A percentile compares a stretch with the other conserved stretches of the same genome.
Evolutionary conservation across 2,113 vertebrate genomes (phyloP).

Genomic region (Trogon surrucura): DNA sequence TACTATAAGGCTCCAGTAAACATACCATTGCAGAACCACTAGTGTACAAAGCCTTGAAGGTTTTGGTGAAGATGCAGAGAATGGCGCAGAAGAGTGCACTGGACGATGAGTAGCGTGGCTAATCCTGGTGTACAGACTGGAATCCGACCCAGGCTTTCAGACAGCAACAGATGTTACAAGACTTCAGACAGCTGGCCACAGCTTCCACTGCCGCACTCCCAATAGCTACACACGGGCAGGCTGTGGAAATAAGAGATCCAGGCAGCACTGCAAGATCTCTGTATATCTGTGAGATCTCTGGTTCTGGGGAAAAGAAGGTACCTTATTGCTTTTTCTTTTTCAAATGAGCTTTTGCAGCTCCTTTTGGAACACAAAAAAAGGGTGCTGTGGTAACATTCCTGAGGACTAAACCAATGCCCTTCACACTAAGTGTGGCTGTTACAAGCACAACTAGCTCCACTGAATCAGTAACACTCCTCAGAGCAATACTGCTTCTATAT

Average conservation of each 20-base stretch:
- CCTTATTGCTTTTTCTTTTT: not conserved
- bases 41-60: not conserved
- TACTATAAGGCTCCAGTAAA: not conserved
- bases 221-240: not conserved
- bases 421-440: fast-evolving
- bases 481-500: not conserved
- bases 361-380: not conserved
- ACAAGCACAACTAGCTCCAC: not conserved
- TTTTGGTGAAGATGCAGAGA: not conserved
- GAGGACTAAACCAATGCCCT: not conserved
- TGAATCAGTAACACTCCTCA: not conserved
- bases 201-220: not conserved
- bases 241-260: not conserved
- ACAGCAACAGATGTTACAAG: not conserved
- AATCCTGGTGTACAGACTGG: not conserved
- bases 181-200: slow-evolving; percentile 15
- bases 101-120: not conserved
- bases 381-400: not conserved
- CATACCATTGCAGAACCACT: not conserved
- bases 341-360: not conserved
- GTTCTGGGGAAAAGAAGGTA: not conserved
- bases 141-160: slow-evolving; percentile 1
- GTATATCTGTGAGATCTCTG: not conserved
- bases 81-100: not conserved
- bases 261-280: not conserved